These are phyloP conservation scores for Carassius gibelio DNA, from an alignment of 2,113 vertebrate genomes.

Conservation along the genomic window DNA sequence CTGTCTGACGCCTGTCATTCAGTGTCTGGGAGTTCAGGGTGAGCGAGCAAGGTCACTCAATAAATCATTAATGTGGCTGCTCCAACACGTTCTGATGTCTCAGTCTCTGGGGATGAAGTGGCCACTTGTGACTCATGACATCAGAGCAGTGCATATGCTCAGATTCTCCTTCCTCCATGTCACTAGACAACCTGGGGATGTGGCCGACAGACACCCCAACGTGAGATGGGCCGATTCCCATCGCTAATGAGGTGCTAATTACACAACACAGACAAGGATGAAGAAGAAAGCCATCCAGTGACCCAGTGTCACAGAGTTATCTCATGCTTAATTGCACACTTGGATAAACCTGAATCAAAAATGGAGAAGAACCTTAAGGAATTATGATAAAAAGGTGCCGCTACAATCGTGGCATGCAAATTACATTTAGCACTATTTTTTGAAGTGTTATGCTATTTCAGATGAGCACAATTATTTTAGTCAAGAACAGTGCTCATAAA, in stretches of 20 bases:
- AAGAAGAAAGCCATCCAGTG: not conserved
- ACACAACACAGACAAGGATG: not conserved
- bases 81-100: not conserved
- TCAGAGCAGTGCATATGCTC: not conserved
- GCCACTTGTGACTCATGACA: constrained; percentile 4
- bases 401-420: not conserved
- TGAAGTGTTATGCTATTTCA: not conserved
- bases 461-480: not conserved
- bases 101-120: constrained; percentile 21
- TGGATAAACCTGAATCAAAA: constrained; percentile 17
- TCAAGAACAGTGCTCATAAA: not conserved
- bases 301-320: not conserved
- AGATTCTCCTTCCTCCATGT: not conserved
- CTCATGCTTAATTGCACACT: not conserved
- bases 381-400: too few species aligned
- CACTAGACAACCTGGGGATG: not conserved
- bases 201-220: constrained; percentile 1
- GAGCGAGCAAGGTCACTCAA: constrained; percentile 40
- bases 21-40: constrained; percentile 19
- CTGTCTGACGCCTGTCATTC: constrained; percentile 28
- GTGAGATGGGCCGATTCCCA: not conserved
- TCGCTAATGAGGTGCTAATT: constrained; percentile 39
- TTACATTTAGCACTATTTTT: not conserved
- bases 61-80: constrained; percentile 42
- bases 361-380: not conserved